Percentiles rank a stretch among this genome's conserved stretches.
phyloP scores from a whole-genome alignment of 2,888 invertebrate species.

The Drosophila vallismaia region DNA sequence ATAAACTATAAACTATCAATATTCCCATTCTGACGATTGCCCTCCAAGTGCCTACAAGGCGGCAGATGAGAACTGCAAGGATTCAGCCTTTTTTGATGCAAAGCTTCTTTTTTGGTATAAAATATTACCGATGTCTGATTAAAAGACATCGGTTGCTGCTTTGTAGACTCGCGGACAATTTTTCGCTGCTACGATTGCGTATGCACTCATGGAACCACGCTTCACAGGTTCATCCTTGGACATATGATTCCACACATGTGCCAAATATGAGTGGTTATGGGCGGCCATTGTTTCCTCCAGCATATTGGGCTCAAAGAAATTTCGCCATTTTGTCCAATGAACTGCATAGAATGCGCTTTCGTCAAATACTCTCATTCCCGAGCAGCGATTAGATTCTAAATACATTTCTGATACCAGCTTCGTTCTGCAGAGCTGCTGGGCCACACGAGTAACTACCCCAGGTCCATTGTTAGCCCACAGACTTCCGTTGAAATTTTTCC shows the following conservation, averaged over 20 bases:
- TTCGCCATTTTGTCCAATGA: slow-evolving; percentile 86
- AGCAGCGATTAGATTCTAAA: slow-evolving; percentile 84
- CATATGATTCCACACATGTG: slow-evolving; percentile 82
- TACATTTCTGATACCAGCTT: slow-evolving; percentile 85
- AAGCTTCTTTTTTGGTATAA: too few relatives aligned
- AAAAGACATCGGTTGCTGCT: slow-evolving; percentile 76
- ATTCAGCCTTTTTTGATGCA: too few relatives aligned
- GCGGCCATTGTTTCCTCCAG: slow-evolving; percentile 78
- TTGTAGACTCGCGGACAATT: slow-evolving; percentile 81
- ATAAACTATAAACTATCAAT: too few relatives aligned
- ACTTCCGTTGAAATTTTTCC: slow-evolving; percentile 85
- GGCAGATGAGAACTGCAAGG: too few relatives aligned
- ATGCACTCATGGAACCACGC: slow-evolving; percentile 80
- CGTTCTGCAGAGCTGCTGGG: slow-evolving; percentile 85
- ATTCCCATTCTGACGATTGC: too few relatives aligned
- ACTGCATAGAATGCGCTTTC: slow-evolving; percentile 88
- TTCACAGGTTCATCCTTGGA: slow-evolving; percentile 66
- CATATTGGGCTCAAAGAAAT: slow-evolving; percentile 85
- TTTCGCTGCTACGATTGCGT: slow-evolving; percentile 77
- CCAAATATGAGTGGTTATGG: slow-evolving; percentile 71
- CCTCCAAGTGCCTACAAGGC: too few relatives aligned
- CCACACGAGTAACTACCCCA: slow-evolving; percentile 87
- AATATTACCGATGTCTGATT: too few relatives aligned
- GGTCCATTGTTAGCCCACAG: slow-evolving; percentile 86
- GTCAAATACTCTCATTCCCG: slow-evolving; percentile 87